Evolutionary conservation across 2,113 vertebrate genomes (phyloP), one percentile per base, ranked within the genome.

Genomic region (Microtus pennsylvanicus): DNA sequence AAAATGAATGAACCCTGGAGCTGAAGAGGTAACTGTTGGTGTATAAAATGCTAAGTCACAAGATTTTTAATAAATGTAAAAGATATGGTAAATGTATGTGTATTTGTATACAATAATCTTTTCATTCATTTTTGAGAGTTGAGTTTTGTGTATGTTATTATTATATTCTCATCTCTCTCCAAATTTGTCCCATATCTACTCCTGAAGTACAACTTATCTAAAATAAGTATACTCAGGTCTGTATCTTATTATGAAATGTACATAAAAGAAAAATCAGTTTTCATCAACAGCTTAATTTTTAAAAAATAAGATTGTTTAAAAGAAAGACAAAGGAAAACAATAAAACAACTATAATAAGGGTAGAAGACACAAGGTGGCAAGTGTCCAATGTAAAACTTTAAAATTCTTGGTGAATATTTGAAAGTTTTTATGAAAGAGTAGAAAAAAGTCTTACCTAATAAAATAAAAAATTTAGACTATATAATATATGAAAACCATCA

Each of bases 341-440:
- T n/a, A 76, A 77, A 76, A 19, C 45, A 86, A 93, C 14, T 26
- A 69, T 0, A 90, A 28, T 70, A 96, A 47, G 35, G 28, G 7
- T 2, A 94, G 47, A 92, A 95, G 65, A 55, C 12, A 16, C 26
- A 80, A 96, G 22, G 26, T 92, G 10, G 0, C 67, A 89, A 94
- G 16, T 77, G 69, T 50, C 70, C 7, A 75, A 10, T 47, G 33
- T 72, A 69, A 94, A 94, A 52, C 42, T 80, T 89, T 63, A 17
- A 58, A 45, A 94, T 90, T 76, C 58, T n/a, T 91, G 65, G n/a
- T 92, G 24, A 94, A 63, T 91, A n/a, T 61, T 67, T 96, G 14
- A 89, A 97, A 87, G 35, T 28, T 78, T 93, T 92, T 81, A 90
- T 47, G 82, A 87, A 63, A 94, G 95, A 96, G 3, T 28, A 12